phyloP scores from a whole-genome alignment of 2,113 vertebrate genomes.

The Tauraco erythrolophus region DNA sequence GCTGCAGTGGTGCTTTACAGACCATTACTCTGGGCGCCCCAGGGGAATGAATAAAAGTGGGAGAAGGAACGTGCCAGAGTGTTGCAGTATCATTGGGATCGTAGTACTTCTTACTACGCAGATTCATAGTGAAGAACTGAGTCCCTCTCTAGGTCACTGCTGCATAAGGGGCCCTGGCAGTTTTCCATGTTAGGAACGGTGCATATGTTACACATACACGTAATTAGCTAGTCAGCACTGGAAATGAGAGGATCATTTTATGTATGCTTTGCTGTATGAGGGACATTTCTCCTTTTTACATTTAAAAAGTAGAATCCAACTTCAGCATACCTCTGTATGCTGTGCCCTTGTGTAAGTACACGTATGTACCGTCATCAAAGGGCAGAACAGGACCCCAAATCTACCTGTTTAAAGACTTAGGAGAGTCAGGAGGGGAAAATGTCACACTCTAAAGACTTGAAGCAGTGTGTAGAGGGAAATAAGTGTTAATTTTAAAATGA shows the following conservation, averaged over 20 bases:
- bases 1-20: neutral
- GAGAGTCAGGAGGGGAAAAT: neutral
- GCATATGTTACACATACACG: neutral
- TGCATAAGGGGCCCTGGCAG: fast-evolving
- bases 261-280: neutral
- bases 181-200: neutral
- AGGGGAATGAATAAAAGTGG: neutral
- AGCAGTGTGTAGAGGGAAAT: neutral
- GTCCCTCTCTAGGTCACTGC: neutral
- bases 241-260: fast-evolving
- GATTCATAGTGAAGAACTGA: neutral
- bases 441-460: neutral
- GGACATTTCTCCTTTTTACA: neutral
- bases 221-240: neutral
- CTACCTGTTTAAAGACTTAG: neutral
- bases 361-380: fast-evolving
- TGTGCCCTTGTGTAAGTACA: neutral
- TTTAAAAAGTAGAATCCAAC: neutral
- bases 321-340: neutral
- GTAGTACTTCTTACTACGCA: neutral
- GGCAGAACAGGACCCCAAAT: neutral
- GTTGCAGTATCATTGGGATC: neutral
- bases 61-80: neutral
- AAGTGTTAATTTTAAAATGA: neutral
- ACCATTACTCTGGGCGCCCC: neutral